A percentile compares a stretch with the other conserved stretches of the same genome.
These are phyloP conservation scores for Hippoglossus hippoglossus DNA, from an alignment of 2,797 vertebrate genomes.

Conservation along the genomic window DNA sequence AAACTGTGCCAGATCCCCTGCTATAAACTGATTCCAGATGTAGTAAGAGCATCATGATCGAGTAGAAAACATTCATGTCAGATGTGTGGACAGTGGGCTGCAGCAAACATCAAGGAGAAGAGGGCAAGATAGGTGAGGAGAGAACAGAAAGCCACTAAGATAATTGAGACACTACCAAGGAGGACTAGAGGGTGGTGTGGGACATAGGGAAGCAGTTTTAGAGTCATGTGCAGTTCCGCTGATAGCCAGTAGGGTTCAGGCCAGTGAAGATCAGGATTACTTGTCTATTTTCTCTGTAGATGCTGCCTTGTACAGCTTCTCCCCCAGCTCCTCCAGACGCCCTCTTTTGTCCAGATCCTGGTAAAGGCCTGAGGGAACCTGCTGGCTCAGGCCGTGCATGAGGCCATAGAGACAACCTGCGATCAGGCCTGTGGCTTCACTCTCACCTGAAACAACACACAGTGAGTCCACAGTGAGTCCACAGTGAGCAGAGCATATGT, in stretches of 20 bases:
- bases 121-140: constrained; percentile 25
- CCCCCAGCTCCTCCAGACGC: constrained; percentile 89
- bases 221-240: constrained; percentile 62
- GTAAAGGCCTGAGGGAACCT: constrained; percentile 88
- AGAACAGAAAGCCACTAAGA: constrained; percentile 32
- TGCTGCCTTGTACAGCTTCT: constrained; percentile 88
- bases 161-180: constrained; percentile 17
- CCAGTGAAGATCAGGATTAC: constrained; percentile 84
- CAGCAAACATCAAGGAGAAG: constrained; percentile 18
- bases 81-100: constrained; percentile 23
- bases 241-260: constrained; percentile 61
- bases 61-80: constrained; percentile 23
- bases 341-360: constrained; percentile 89
- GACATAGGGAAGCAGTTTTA: constrained; percentile 43
- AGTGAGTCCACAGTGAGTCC: constrained; percentile 12
- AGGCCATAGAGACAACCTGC: constrained; percentile 93
- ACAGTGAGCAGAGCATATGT: neutral
- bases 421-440: constrained; percentile 92
- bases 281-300: constrained; percentile 93
- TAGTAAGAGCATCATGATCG: neutral
- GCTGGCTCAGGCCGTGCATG: constrained; percentile 86
- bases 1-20: neutral
- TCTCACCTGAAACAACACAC: constrained; percentile 85
- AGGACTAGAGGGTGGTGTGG: constrained; percentile 28
- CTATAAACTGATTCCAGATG: constrained; percentile 21